A percentile compares a stretch with the other conserved stretches of the same genome.
Evolutionary conservation across 2,797 vertebrate genomes (phyloP).

Genomic region (Coregonus ussuriensis): DNA sequence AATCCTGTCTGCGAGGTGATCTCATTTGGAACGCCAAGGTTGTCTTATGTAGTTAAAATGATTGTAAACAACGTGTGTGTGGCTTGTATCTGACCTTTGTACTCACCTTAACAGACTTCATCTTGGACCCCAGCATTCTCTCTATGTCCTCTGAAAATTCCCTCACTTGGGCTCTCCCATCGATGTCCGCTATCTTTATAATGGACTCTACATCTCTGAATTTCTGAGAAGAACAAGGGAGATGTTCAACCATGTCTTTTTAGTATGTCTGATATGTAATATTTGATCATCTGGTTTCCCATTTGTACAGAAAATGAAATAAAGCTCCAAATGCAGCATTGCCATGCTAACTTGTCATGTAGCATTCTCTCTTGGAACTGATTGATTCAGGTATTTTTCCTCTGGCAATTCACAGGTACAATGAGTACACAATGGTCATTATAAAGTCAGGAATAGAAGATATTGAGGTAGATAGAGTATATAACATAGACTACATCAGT

Average conservation of each 20-base stretch:
- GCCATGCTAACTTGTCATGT: background rate
- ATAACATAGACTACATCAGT: background rate
- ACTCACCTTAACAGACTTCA: slow-evolving; percentile 90
- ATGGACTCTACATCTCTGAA: slow-evolving; percentile 91
- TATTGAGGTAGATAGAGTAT: background rate
- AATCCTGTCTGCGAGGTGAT: no score
- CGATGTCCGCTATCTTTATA: slow-evolving; percentile 84
- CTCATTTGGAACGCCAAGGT: no score
- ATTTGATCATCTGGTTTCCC: background rate
- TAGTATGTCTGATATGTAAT: background rate
- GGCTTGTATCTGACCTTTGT: background rate
- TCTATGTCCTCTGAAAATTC: slow-evolving; percentile 92
- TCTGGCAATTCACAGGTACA: no score
- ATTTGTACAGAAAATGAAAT: background rate
- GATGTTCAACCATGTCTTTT: background rate
- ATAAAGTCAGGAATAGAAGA: background rate
- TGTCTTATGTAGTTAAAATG: background rate
- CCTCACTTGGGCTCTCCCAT: slow-evolving; percentile 84
- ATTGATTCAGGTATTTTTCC: background rate
- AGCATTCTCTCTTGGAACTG: background rate
- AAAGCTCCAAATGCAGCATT: background rate
- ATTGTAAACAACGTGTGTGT: no score
- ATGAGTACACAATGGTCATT: no score
- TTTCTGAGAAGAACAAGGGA: slow-evolving; percentile 73
- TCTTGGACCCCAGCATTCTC: slow-evolving; percentile 91